These are phyloP conservation scores for Nilaparvata lugens DNA, from an alignment of 1,140 invertebrate genomes.

Conservation along the genomic window DNA sequence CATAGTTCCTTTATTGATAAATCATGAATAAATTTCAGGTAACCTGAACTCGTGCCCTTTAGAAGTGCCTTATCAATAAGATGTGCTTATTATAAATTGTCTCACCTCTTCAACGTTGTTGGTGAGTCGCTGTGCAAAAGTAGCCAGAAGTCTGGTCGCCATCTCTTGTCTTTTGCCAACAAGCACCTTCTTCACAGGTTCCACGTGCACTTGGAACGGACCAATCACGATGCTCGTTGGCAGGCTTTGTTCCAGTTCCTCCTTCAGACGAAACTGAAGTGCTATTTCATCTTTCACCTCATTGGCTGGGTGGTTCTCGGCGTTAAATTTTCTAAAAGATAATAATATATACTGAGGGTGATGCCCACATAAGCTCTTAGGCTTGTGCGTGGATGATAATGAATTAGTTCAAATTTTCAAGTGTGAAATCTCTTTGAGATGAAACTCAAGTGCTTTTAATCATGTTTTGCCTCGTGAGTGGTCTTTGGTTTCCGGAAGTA, in stretches of 20 bases:
- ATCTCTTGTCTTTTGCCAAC: constrained; percentile 52
- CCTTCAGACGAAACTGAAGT: constrained; percentile 42
- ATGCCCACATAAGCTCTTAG: no score
- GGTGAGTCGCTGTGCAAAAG: constrained; percentile 46
- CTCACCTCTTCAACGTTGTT: constrained; percentile 40
- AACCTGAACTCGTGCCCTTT: no score
- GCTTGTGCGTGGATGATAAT: no score
- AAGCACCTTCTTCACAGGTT: constrained; percentile 41
- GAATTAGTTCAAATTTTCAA: no score
- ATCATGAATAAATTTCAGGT: no score
- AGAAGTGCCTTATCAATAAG: not conserved
- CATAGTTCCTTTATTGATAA: no score
- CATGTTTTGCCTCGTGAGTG: no score
- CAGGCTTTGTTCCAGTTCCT: constrained; percentile 41
- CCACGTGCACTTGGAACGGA: constrained; percentile 53
- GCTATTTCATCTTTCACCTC: constrained; percentile 50
- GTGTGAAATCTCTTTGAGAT: no score
- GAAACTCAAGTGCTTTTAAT: no score
- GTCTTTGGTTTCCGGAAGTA: no score
- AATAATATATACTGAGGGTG: constrained; percentile 7
- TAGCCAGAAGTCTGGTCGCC: constrained; percentile 41
- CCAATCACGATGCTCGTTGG: constrained; percentile 54
- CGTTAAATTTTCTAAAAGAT: constrained; percentile 39
- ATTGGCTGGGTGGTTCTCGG: constrained; percentile 40
- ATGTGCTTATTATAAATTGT: no score